A percentile compares a stretch with the other conserved stretches of the same genome.
These are phyloP conservation scores for Oryctes rhinoceros DNA, from an alignment of 1,140 invertebrate species.

Conservation along the genomic window DNA sequence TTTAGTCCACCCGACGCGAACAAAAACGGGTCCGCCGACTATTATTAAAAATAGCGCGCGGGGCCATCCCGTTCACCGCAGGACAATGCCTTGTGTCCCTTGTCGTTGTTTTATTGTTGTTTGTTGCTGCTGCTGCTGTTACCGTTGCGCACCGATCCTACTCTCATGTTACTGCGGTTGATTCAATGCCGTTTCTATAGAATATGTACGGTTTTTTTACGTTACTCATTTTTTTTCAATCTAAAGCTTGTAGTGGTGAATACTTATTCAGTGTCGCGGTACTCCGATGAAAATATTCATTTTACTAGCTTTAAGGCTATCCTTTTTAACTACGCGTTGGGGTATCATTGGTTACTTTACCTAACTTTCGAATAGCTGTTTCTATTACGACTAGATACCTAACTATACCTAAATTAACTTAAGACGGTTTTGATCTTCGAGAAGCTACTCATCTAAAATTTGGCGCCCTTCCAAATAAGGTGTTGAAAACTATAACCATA, in stretches of 20 bases:
- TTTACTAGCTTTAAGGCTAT: not conserved
- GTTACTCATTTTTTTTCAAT: not conserved
- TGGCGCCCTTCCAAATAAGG: no score
- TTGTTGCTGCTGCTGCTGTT: not conserved
- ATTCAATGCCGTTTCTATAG: constrained; percentile 6
- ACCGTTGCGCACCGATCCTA: not conserved
- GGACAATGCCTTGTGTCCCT: constrained; percentile 44
- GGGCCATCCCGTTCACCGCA: constrained; percentile 39
- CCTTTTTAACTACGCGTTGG: not conserved
- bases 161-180: constrained; percentile 29
- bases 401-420: no score
- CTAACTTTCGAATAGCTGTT: no score
- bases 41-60: constrained; percentile 51
- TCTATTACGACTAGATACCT: no score
- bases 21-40: constrained; percentile 40
- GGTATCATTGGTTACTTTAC: no score
- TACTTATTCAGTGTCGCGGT: not conserved
- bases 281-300: not conserved
- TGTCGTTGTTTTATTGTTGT: constrained; percentile 26
- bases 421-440: no score
- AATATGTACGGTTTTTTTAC: not conserved
- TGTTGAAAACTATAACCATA: no score
- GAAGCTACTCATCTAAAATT: no score
- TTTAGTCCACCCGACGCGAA: constrained; percentile 45
- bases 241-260: not conserved